A percentile compares a stretch with the other conserved stretches of the same genome.
phyloP scores from a whole-genome alignment of 2,797 vertebrate species.

The Sebastes elongatus region DNA sequence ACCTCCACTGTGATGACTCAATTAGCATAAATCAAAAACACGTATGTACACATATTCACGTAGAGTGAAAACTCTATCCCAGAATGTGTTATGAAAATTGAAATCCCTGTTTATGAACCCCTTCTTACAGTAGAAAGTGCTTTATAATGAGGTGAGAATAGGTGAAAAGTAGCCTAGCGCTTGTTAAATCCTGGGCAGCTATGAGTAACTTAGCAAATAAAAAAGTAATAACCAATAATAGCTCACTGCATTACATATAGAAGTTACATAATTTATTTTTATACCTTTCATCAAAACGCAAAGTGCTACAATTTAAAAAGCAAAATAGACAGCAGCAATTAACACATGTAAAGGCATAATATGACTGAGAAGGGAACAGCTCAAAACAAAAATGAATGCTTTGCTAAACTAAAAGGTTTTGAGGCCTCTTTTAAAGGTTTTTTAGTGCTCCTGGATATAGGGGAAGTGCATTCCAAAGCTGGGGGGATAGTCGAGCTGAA shows the following conservation, averaged over 20 bases:
- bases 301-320: background rate
- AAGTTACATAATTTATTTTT: background rate
- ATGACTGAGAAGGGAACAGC: background rate
- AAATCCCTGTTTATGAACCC: background rate
- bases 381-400: background rate
- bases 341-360: background rate
- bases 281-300: background rate
- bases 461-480: slow-evolving; percentile 27
- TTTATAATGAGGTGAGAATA: background rate
- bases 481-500: background rate
- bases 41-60: background rate
- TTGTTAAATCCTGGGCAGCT: slow-evolving; percentile 28
- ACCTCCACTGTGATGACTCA: background rate
- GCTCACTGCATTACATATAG: background rate
- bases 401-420: background rate
- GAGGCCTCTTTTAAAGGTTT: background rate
- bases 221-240: slow-evolving; percentile 1
- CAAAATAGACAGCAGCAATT: background rate
- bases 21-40: background rate
- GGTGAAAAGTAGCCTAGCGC: slow-evolving; percentile 23
- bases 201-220: slow-evolving; percentile 4
- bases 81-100: background rate
- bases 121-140: background rate
- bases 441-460: background rate
- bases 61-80: background rate